Conservation (phyloP, 2,888 invertebrate genomes). For the Operophtera brumata region DNA sequence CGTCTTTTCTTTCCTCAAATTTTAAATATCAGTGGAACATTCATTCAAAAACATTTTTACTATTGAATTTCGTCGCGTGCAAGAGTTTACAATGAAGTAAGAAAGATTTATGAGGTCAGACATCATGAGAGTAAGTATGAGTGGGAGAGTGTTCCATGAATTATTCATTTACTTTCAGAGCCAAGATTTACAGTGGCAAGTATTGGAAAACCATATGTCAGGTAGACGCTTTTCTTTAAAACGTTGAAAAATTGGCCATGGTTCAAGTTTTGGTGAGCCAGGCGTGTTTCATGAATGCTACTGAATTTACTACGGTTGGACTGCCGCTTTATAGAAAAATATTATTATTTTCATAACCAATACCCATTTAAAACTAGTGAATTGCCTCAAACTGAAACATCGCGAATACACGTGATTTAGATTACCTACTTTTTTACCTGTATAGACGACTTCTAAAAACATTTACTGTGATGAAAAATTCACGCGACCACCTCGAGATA, state of each 20-base stretch:
- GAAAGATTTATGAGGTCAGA: constrained; percentile 26
- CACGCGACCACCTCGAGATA: too few relatives aligned
- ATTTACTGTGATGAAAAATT: too few relatives aligned
- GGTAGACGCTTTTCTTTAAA: constrained; percentile 22
- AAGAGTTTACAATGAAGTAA: constrained; percentile 21
- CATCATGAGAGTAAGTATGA: constrained; percentile 19
- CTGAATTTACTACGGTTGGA: constrained; percentile 6
- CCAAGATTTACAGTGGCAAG: constrained; percentile 23
- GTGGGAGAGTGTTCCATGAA: constrained; percentile 20
- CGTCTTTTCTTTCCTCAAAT: too few relatives aligned
- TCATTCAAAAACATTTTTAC: constrained; percentile 20
- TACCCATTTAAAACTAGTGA: too few relatives aligned
- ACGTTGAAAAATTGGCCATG: constrained; percentile 25
- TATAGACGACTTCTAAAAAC: too few relatives aligned
- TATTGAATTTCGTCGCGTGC: constrained; percentile 20
- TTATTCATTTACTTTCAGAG: constrained; percentile 26
- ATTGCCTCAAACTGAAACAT: too few relatives aligned
- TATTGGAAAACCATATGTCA: constrained; percentile 33
- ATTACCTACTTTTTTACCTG: too few relatives aligned
- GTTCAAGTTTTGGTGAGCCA: constrained; percentile 12
- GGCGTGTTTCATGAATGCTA: constrained; percentile 10
- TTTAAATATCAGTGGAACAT: not conserved
- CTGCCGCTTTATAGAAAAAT: not conserved
- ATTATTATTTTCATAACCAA: not conserved
- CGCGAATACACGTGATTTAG: too few relatives aligned